A percentile compares a stretch with the other conserved stretches of the same genome.
Conservation (phyloP, 2,888 invertebrate genomes). For the Caenorhabditis wallacei region DNA sequence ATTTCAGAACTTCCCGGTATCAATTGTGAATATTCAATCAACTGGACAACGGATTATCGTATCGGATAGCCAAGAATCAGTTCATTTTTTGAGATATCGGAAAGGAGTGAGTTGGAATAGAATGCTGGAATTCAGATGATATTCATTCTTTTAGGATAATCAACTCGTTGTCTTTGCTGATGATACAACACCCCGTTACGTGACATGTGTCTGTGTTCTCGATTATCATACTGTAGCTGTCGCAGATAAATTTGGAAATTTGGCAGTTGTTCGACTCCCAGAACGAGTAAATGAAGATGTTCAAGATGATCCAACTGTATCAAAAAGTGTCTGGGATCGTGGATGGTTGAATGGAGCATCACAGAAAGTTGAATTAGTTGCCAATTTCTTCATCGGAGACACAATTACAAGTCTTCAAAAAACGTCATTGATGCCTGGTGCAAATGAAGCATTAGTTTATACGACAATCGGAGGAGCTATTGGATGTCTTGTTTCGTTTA, state of each 20-base stretch:
- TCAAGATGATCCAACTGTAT: slow-evolving; percentile 99
- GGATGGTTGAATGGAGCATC: slow-evolving; percentile 96
- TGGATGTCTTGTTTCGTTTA: slow-evolving; percentile 94
- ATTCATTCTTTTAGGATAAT: slow-evolving; percentile 88
- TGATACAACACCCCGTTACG: slow-evolving; percentile 97
- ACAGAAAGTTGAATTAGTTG: slow-evolving; percentile 93
- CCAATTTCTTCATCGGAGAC: slow-evolving; percentile 97
- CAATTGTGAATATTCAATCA: slow-evolving; percentile 94
- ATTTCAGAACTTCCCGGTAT: slow-evolving; percentile 93
- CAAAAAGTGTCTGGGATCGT: slow-evolving; percentile 94
- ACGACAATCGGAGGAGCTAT: slow-evolving; percentile 95
- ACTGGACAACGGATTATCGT: slow-evolving; percentile 96
- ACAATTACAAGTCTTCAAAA: slow-evolving; percentile 93
- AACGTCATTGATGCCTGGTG: slow-evolving; percentile 95
- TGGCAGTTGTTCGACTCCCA: slow-evolving; percentile 92
- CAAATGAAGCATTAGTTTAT: slow-evolving; percentile 96
- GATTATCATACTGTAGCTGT: slow-evolving; percentile 97
- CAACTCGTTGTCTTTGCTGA: slow-evolving; percentile 98
- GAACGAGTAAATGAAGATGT: slow-evolving; percentile 96
- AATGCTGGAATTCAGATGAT: background rate
- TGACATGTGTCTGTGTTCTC: slow-evolving; percentile 92
- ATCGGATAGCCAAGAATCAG: slow-evolving; percentile 96
- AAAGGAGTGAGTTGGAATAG: slow-evolving; percentile 73
- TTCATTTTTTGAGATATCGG: slow-evolving; percentile 93
- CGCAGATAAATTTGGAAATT: slow-evolving; percentile 98